phyloP scores from a whole-genome alignment of 2,888 invertebrate genomes.

The Chrysolina haemoptera region DNA sequence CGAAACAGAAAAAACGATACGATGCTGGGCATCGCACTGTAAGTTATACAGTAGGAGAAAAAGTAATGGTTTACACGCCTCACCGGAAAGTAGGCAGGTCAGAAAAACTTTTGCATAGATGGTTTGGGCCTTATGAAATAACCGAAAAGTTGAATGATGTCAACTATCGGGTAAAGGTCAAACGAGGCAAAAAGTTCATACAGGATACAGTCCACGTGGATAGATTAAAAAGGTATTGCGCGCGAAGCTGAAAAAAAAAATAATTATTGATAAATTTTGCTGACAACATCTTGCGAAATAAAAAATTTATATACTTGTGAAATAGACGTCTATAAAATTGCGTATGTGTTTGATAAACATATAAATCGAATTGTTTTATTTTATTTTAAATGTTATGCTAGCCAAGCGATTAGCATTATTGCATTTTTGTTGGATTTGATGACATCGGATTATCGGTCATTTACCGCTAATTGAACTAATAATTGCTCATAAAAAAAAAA shows the following conservation, averaged over 20 bases:
- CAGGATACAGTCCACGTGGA: background rate
- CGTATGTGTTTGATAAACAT: no score
- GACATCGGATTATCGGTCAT: no score
- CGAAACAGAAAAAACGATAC: background rate
- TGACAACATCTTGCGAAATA: background rate
- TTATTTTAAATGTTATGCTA: no score
- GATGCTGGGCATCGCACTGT: conserved; percentile 1
- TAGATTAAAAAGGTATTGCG: background rate
- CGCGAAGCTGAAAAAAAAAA: background rate
- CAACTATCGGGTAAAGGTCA: conserved; percentile 2
- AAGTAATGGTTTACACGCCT: conserved; percentile 5
- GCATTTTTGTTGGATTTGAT: no score
- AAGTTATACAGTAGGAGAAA: background rate
- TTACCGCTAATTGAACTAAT: no score
- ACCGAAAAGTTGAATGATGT: background rate
- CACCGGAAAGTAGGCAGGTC: conserved; percentile 4
- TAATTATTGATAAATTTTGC: background rate
- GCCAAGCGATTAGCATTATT: no score
- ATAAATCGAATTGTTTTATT: no score
- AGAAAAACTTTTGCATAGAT: conserved; percentile 12
- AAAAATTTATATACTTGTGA: no score
- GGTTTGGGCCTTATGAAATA: conserved; percentile 10
- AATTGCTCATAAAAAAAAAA: no score
- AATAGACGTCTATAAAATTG: no score
- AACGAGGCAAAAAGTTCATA: background rate